Conservation (phyloP, 2,113 vertebrate species). For the Engraulis encrasicolus region DNA sequence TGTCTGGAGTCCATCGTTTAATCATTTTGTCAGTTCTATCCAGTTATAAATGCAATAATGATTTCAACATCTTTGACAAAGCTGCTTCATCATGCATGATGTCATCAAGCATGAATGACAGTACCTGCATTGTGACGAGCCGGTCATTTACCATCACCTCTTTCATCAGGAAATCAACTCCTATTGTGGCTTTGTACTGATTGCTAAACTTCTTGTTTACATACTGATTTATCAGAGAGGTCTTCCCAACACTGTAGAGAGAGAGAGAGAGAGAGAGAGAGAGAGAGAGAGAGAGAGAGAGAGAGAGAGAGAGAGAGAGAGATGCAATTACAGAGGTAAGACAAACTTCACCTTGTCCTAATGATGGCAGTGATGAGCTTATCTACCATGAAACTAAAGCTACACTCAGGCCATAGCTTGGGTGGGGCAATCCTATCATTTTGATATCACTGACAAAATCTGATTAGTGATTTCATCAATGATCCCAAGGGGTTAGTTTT, state of each 20-base stretch:
- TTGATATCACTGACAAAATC: no score
- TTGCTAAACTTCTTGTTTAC: conserved; percentile 99
- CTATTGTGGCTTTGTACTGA: conserved; percentile 99
- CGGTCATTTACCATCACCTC: conserved; percentile 99
- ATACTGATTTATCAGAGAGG: conserved; percentile 99
- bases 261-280: conserved; percentile 23
- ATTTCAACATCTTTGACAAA: background rate
- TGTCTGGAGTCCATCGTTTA: no score
- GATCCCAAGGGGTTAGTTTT: no score
- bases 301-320: background rate
- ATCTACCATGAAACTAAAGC: background rate
- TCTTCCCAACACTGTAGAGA: conserved; percentile 90
- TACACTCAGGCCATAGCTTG: background rate
- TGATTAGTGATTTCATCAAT: no score
- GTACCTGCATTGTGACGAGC: conserved; percentile 99
- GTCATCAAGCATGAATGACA: background rate
- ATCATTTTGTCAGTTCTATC: background rate
- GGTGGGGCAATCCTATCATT: no score
- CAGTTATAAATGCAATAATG: background rate
- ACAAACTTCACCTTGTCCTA: background rate
- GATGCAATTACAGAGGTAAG: background rate
- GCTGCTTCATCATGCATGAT: no score
- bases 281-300: conserved; percentile 1
- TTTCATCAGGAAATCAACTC: conserved; percentile 97
- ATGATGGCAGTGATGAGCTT: background rate